Evolutionary conservation across 2,888 invertebrate genomes (phyloP), one percentile per base, ranked within the genome.

Genomic region (Ophraella communa): DNA sequence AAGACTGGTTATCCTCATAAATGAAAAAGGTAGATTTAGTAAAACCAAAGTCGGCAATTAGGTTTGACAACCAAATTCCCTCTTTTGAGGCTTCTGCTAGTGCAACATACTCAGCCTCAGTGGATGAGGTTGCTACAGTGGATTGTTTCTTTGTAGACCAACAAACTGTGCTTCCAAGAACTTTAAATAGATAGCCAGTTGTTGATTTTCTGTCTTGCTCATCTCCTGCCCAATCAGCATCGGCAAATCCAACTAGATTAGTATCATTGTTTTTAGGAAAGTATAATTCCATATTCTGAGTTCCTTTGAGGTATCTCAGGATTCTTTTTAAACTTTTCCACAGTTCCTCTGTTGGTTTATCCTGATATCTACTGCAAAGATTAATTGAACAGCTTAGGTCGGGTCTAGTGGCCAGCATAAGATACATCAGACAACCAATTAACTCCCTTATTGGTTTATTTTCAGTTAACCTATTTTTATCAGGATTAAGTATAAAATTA

Each of bases 91-190:
- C 73, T 23, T 57, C 66, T 14, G 72, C 67, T 18, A 77, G 59
- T 1, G 78, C 75, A 4, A 77, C 66, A 62, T 76, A 77, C 62
- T 79, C 76, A 2, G 78, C 74, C 64, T 78, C 78, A 10, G 78
- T 76, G 0, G 76, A 74, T n/a, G 78, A 77, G 0, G 77, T 54
- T 1, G 76, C 71, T 4, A 77, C 75, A 20, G 70, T 55, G 20
- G 65, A 57, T 65, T 79, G 79, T 64, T 71, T 77, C 51, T 68
- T 74, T 11, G 75, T 74, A 4, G 57, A 59, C 78, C 78, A 80
- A 35, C 60, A 3, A 24, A 24, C 24, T n/a, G n/a, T n/a, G n/a
- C n/a, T n/a, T n/a, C n/a, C n/a, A n/a, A n/a, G n/a, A n/a, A n/a
- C n/a, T n/a, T n/a, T n/a, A n/a, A n/a, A n/a, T n/a, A n/a, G n/a